These are phyloP conservation scores for Drosophila murphyi DNA, from an alignment of 1,140 invertebrate genomes.

Conservation along the genomic window DNA sequence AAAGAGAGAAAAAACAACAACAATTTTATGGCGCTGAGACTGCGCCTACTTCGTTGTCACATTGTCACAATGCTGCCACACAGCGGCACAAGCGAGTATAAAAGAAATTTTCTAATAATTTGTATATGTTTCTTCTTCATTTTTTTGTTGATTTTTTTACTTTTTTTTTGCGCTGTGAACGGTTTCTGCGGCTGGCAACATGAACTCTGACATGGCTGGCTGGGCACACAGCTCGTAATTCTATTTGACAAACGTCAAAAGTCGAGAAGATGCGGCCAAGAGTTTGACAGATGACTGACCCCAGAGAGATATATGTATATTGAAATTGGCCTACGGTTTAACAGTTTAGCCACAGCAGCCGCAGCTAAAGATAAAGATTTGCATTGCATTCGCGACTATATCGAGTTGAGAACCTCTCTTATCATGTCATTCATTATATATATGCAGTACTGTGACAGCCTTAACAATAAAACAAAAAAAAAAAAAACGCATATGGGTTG, in stretches of 20 bases:
- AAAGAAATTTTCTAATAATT: constrained; percentile 64
- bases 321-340: neutral
- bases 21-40: constrained; percentile 64
- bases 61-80: constrained; percentile 47
- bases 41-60: constrained; percentile 68
- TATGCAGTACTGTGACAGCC: neutral
- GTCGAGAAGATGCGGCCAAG: constrained; percentile 15
- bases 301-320: constrained; percentile 7
- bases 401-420: neutral
- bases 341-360: neutral
- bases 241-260: constrained; percentile 65
- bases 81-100: constrained; percentile 47
- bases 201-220: constrained; percentile 68
- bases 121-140: constrained; percentile 29
- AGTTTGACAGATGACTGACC: constrained; percentile 38
- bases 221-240: constrained; percentile 48
- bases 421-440: neutral
- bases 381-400: too few relatives aligned
- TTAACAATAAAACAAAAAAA: neutral
- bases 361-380: neutral
- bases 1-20: neutral
- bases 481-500: too few relatives aligned
- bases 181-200: constrained; percentile 68
- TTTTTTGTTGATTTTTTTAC: constrained; percentile 5
- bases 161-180: constrained; percentile 12